Base-by-base conservation (phyloP, 2,888 invertebrate genomes). In the Ornithoptera alexandrae region DNA sequence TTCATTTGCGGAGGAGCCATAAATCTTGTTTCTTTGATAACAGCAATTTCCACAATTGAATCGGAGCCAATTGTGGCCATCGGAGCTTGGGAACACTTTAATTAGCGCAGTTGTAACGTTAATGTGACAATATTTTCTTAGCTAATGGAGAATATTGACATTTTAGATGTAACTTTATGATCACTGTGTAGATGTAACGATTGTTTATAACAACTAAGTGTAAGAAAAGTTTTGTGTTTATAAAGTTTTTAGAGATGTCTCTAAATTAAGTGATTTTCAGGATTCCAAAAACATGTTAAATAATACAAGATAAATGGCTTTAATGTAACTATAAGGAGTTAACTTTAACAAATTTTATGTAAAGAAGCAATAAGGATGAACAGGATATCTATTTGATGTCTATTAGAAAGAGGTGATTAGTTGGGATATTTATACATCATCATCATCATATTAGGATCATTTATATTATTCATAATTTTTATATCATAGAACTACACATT, bases 11-110 rank as follows among this genome's bases (percentile, higher is more conserved):
- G 30, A 15, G 65, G 22, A 57, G 65, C 57, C 42, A 56, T 68
- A 58, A 62, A 68, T 62, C 68, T 63, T 36, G 57, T 62, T 63
- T 68, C 58, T 46, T 63, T 58, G 62, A 62, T 62, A 63, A 56
- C 62, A 57, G 46, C 68, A 58, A 46, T 24, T 62, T 62, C 24
- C 61, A 42, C 65, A 62, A 58, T 68, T 68, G 68, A 68, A 68
- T 62, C 62, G 7, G 50, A 42, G 62, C 68, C 68, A 68, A 39
- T 58, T 56, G 62, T 12, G 62, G 62, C 62, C 56, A 53, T 59
- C 53, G 62, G 24, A 39, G 56, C 62, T 67, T 46, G 42, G 17
- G 18, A 58, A 62, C 68, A 68, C 46, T 62, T 68, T 68, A 68
- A 68, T 68, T 68, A 68, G 50, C 62, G 62, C 57, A 12, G 39